Evolutionary conservation across 2,797 vertebrate genomes (phyloP).

Genomic region (Phaenicophaeus curvirostris): DNA sequence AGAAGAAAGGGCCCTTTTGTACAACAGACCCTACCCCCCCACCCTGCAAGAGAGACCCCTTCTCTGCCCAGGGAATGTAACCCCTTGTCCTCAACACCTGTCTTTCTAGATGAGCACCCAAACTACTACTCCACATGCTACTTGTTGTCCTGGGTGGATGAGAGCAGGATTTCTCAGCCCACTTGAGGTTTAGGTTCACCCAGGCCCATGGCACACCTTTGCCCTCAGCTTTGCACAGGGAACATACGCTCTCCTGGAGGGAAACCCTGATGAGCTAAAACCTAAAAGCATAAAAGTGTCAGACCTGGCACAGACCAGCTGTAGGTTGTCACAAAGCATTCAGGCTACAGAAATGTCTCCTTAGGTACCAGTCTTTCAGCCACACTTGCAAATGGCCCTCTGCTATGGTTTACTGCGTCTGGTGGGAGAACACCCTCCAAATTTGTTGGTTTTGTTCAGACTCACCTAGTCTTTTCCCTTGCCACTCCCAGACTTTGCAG

Average conservation of each 20-base stretch:
- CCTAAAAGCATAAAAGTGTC: neutral
- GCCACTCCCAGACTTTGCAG: fast-evolving
- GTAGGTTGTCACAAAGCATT: neutral
- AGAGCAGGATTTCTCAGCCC: neutral
- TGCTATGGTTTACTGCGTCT: neutral
- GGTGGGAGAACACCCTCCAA: neutral
- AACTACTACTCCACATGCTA: neutral
- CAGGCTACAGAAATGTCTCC: neutral
- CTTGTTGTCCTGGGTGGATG: neutral
- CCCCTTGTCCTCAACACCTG: no score
- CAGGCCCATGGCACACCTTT: neutral
- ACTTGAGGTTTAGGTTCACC: neutral
- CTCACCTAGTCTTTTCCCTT: neutral
- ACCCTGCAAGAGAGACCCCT: neutral
- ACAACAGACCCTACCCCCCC: neutral
- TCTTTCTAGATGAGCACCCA: neutral
- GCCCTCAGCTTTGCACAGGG: fast-evolving
- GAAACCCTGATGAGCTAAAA: neutral
- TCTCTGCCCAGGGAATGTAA: neutral
- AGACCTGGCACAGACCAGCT: neutral
- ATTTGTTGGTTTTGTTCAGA: neutral
- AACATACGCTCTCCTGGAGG: neutral
- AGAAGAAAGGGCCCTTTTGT: neutral
- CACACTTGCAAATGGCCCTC: neutral
- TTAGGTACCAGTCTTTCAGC: neutral